These are phyloP conservation scores for Graptemys geographica DNA, from an alignment of 2,797 vertebrate genomes.

Conservation along the genomic window DNA sequence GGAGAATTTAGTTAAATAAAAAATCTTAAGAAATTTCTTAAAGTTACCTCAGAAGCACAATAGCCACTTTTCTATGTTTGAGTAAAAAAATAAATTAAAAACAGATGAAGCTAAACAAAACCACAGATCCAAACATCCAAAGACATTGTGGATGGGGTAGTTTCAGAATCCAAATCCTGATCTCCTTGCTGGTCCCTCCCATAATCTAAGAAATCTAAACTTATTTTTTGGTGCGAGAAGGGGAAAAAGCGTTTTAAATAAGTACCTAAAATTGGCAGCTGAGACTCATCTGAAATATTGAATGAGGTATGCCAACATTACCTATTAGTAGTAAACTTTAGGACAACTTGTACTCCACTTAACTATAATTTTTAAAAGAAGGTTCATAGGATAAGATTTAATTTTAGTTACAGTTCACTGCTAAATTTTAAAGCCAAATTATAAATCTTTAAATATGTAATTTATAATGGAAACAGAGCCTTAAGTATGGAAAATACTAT, in stretches of 20 bases:
- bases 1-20: neutral
- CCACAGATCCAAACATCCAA: accelerated
- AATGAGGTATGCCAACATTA: neutral
- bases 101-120: neutral
- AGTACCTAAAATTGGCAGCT: neutral
- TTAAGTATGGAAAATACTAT: neutral
- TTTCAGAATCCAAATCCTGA: neutral
- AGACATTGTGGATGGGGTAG: neutral
- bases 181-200: neutral
- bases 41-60: neutral
- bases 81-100: neutral
- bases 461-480: neutral
- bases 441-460: neutral
- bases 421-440: neutral
- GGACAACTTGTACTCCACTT: neutral
- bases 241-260: neutral
- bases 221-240: neutral
- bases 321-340: neutral
- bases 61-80: neutral
- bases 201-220: neutral
- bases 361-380: neutral
- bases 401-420: neutral
- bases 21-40: neutral
- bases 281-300: neutral
- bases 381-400: neutral